phyloP scores from a whole-genome alignment of 2,113 vertebrate species.

The Neotragus moschatus region DNA sequence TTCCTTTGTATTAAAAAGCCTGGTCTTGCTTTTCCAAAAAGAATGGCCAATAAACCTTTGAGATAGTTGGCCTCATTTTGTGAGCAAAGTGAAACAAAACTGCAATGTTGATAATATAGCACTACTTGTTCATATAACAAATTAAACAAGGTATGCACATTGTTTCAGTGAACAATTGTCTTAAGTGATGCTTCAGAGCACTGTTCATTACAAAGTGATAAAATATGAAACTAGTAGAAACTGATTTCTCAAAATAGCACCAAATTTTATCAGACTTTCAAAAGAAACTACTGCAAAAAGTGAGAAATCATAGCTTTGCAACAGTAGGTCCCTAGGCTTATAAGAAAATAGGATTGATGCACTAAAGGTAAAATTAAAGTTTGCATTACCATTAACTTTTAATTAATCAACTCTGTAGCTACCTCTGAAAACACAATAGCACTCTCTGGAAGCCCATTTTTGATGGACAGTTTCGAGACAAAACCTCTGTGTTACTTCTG shows the following conservation, averaged over 20 bases:
- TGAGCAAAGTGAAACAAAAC: constrained; percentile 39
- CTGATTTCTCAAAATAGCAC: constrained; percentile 45
- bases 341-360: constrained; percentile 40
- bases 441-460: not conserved
- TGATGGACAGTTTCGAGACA: not conserved
- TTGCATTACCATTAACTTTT: constrained; percentile 44
- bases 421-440: not conserved
- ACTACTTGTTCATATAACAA: constrained; percentile 23
- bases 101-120: not conserved
- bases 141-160: not conserved
- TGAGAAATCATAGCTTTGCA: constrained; percentile 38
- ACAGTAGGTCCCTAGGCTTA: not conserved
- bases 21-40: not conserved
- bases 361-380: constrained; percentile 32
- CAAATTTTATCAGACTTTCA: not conserved
- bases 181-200: constrained; percentile 13
- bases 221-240: constrained; percentile 29
- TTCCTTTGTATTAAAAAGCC: constrained; percentile 25
- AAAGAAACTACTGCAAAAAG: not conserved
- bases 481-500: constrained; percentile 22
- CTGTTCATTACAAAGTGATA: constrained; percentile 30
- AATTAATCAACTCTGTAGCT: constrained; percentile 28
- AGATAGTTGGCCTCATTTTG: not conserved
- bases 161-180: constrained; percentile 21
- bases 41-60: not conserved